Evolutionary conservation across 2,888 invertebrate species (phyloP).

Genomic region (Entomobrya multifasciata): DNA sequence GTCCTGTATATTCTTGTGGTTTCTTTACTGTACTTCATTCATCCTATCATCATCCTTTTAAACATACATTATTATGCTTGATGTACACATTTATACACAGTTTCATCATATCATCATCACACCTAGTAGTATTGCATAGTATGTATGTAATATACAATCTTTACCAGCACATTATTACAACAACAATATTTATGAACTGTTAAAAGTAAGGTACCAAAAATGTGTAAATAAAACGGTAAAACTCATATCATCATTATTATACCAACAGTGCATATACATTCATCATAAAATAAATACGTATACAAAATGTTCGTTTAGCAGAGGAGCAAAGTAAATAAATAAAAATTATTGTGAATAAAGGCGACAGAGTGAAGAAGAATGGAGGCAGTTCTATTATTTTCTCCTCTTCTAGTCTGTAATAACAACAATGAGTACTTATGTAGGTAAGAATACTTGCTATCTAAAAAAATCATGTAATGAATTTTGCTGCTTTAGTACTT

Average conservation of each 20-base stretch:
- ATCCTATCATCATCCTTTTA: conserved; percentile 1
- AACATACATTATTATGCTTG: background rate
- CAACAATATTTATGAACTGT: conserved; percentile 61
- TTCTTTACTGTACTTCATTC: conserved; percentile 10
- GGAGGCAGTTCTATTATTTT: background rate
- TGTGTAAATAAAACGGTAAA: conserved; percentile 64
- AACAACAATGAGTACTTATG: background rate
- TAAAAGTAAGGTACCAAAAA: conserved; percentile 61
- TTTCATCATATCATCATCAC: no score
- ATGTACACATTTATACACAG: no score
- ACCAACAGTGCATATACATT: conserved; percentile 14
- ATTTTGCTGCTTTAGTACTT: background rate
- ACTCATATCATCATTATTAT: conserved; percentile 41
- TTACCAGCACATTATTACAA: background rate
- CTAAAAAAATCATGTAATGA: background rate
- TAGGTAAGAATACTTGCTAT: background rate
- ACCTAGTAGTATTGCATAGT: no score
- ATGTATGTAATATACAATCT: no score
- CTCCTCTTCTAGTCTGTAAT: background rate
- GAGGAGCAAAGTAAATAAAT: conserved; percentile 9
- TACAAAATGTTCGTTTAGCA: background rate
- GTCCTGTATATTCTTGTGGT: conserved; percentile 58
- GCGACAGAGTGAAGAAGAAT: no score
- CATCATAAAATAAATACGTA: background rate
- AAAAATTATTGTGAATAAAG: background rate